A percentile compares a stretch with the other conserved stretches of the same genome.
phyloP scores from a whole-genome alignment of 2,888 invertebrate genomes.

The Cantharis rufa region DNA sequence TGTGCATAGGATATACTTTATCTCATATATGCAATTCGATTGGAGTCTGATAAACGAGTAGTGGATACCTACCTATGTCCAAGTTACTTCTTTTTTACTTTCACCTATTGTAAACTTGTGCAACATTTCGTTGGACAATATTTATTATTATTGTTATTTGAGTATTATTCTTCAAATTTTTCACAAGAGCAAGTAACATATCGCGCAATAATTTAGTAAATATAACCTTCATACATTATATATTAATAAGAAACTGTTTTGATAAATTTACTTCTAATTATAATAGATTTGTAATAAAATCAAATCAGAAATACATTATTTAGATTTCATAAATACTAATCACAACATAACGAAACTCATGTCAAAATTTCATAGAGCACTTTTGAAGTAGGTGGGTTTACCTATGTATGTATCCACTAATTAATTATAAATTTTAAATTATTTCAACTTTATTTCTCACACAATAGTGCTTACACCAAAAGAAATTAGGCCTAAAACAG shows the following conservation, averaged over 20 bases:
- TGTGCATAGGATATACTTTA: neutral
- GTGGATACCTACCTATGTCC: neutral
- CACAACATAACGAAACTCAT: neutral
- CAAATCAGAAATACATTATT: neutral
- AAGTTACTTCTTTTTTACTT: slow-evolving; percentile 2
- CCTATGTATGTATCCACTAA: neutral
- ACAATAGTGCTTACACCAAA: neutral
- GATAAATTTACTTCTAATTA: neutral
- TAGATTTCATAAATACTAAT: neutral
- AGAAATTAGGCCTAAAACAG: neutral
- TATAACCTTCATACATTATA: neutral
- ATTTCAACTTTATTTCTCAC: neutral
- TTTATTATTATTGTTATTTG: neutral
- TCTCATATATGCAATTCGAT: slow-evolving; percentile 15
- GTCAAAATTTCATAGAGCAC: neutral
- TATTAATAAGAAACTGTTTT: neutral
- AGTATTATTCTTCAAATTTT: neutral
- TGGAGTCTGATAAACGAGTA: neutral
- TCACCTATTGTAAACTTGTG: slow-evolving; percentile 17
- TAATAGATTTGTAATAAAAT: neutral
- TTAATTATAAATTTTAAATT: neutral
- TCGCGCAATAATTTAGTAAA: neutral
- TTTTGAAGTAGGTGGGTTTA: neutral
- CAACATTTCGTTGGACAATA: slow-evolving; percentile 1
- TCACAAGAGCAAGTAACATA: neutral